A percentile compares a stretch with the other conserved stretches of the same genome.
These are phyloP conservation scores for Podocnemis expansa DNA, from an alignment of 2,113 vertebrate species.

Conservation along the genomic window DNA sequence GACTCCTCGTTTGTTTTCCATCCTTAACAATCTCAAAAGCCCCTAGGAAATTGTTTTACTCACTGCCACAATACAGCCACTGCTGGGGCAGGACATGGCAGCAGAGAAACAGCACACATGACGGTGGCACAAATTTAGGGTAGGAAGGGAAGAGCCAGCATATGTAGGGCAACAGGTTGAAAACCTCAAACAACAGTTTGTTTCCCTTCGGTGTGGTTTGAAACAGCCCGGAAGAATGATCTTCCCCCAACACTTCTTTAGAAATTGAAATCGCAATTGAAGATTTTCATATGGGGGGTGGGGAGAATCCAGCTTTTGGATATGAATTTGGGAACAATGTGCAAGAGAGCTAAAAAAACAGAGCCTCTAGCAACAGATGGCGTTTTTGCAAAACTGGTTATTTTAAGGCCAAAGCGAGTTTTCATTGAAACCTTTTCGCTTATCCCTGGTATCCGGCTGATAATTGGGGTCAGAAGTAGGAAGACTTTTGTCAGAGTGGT, in stretches of 20 bases:
- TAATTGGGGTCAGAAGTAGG: not conserved
- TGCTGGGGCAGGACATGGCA: not conserved
- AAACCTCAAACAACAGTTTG: not conserved
- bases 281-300: not conserved
- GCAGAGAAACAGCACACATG: not conserved
- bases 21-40: not conserved
- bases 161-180: not conserved
- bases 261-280: not conserved
- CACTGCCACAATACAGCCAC: not conserved
- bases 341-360: not conserved
- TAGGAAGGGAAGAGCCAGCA: not conserved
- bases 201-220: not conserved
- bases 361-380: not conserved
- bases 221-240: not conserved
- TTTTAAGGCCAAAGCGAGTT: not conserved
- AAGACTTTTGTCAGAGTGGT: not conserved
- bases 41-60: not conserved
- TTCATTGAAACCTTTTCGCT: not conserved
- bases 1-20: too few species aligned
- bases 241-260: not conserved
- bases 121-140: not conserved
- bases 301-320: not conserved
- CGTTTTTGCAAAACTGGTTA: not conserved
- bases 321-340: not conserved
- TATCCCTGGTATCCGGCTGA: not conserved